These are phyloP conservation scores for Melolontha melolontha DNA, from an alignment of 2,888 invertebrate genomes.

Conservation along the genomic window DNA sequence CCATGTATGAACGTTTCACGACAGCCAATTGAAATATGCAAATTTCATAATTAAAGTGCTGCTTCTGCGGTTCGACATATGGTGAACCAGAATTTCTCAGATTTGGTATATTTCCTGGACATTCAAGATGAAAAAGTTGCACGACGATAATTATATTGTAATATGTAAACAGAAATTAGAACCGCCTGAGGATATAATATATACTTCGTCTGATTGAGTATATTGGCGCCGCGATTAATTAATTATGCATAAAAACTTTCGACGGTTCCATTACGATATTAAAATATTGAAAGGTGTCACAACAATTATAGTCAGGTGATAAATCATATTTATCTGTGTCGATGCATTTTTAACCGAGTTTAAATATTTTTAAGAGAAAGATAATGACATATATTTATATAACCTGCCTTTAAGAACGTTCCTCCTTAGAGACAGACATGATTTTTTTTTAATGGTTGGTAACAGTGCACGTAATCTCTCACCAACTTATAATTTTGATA, in stretches of 20 bases:
- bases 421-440: too few species aligned
- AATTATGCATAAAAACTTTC: slow-evolving; percentile 28
- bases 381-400: background rate
- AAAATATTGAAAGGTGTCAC: slow-evolving; percentile 22
- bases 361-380: background rate
- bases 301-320: background rate
- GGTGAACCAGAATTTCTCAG: background rate
- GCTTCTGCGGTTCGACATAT: slow-evolving; percentile 19
- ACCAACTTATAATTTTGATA: too few species aligned
- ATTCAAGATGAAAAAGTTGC: background rate
- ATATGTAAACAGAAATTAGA: slow-evolving; percentile 4
- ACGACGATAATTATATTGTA: slow-evolving; percentile 8
- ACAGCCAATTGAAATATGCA: slow-evolving; percentile 22
- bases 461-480: too few species aligned
- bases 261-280: slow-evolving; percentile 14
- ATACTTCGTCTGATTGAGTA: slow-evolving; percentile 24
- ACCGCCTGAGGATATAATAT: slow-evolving; percentile 11
- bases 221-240: slow-evolving; percentile 31
- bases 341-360: background rate
- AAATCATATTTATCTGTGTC: slow-evolving; percentile 3
- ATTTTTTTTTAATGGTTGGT: too few species aligned
- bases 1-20: slow-evolving; percentile 16
- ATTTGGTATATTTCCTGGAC: slow-evolving; percentile 2
- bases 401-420: too few species aligned
- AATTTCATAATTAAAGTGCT: slow-evolving; percentile 26